Evolutionary conservation across 2,888 invertebrate genomes (phyloP), one percentile per base, ranked within the genome.

Genomic region (Ferrisia virgata): DNA sequence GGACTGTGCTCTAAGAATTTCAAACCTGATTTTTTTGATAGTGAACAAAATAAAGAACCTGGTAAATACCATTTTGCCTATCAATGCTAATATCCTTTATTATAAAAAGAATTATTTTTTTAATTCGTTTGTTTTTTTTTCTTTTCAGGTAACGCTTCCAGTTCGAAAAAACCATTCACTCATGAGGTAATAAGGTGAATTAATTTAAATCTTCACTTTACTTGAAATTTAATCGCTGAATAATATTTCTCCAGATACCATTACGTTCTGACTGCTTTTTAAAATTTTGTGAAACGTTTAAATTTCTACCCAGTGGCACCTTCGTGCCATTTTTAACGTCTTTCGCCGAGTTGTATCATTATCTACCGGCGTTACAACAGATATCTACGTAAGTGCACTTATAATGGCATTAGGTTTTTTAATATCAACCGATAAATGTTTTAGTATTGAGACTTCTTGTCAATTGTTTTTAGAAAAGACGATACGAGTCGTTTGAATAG

Each of bases 321-420:
- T 80, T 80, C n/a, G 28, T 33, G 53, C 28, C 47, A 28, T 80
- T 53, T 43, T 53, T 80, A 53, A 53, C 80, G 2, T 22, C 53
- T 53, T 80, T 80, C 25, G 80, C 31, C n/a, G 80, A 80, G n/a
- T 25, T 80, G 5, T 80, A 80, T 53, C 80, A 80, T 43, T 80
- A 53, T 28, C 15, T 80, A n/a, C 53, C 80, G 5, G 43, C 80
- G 6, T 53, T 80, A 31, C 80, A 53, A 8, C 80, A 80, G 25
- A 43, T 80, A 43, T 80, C 80, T 4, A 53, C 80, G 80, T 80
- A 31, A 53, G 80, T 80, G 36, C 5, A 64, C n/a, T 79, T 31
- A 4, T 69, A 69, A n/a, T n/a, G n/a, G n/a, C n/a, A n/a, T n/a
- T n/a, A n/a, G n/a, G n/a, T n/a, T n/a, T 69, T 22, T 69, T 28